Conservation (phyloP, 2,113 vertebrate species). For the Gallinago paraguaiae region DNA sequence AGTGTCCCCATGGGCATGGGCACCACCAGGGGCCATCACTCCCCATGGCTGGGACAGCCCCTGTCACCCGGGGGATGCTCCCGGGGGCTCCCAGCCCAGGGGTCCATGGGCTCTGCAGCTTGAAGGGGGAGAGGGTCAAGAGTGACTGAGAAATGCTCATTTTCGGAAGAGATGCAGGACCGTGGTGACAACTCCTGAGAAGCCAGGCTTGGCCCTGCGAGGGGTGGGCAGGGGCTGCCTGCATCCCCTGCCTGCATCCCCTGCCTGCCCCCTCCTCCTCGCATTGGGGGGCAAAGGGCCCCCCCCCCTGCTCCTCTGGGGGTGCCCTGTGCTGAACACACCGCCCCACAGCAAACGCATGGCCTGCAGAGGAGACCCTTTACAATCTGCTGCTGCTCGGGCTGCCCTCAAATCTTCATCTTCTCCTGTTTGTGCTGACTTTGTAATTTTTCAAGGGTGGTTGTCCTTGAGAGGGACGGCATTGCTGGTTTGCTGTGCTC, state of each 20-base stretch:
- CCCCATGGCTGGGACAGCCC: rapidly evolving
- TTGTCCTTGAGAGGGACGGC: constrained; percentile 14
- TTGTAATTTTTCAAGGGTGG: not conserved
- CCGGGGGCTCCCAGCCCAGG: not conserved
- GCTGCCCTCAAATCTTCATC: not conserved
- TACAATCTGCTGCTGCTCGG: not conserved
- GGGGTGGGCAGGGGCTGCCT: not conserved
- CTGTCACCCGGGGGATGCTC: not conserved
- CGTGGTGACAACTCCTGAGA: not conserved
- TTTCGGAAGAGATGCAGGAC: not conserved
- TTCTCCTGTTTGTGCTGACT: not conserved
- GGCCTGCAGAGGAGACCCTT: not conserved
- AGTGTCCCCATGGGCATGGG: rapidly evolving
- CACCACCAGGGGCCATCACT: rapidly evolving
- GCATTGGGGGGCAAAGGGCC: rapidly evolving
- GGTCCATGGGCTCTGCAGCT: not conserved
- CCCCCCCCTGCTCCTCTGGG: rapidly evolving
- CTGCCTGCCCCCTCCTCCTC: not conserved
- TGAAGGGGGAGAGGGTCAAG: not conserved
- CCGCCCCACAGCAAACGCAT: not conserved
- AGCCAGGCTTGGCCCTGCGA: rapidly evolving
- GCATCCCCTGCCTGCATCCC: not conserved
- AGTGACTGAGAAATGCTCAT: rapidly evolving
- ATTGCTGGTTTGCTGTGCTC: not conserved
- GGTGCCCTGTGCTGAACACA: not conserved